Percentiles rank a stretch among this genome's conserved stretches.
Evolutionary conservation across 2,888 invertebrate species (phyloP).

Genomic region (Diaperis boleti): DNA sequence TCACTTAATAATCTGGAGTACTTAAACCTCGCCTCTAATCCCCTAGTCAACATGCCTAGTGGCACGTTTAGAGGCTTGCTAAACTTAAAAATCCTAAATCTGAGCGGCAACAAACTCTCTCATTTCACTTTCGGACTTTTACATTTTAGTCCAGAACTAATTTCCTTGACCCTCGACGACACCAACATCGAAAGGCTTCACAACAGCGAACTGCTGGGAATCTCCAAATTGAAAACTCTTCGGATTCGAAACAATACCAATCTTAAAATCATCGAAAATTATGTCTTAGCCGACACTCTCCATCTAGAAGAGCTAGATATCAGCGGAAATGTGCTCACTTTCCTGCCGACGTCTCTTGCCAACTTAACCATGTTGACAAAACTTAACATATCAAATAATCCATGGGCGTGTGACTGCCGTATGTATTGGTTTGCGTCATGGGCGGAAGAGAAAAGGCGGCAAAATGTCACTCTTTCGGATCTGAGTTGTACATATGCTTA

Average conservation of each 20-base stretch:
- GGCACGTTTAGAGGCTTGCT: conserved; percentile 73
- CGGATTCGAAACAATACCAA: conserved; percentile 73
- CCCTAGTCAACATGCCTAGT: conserved; percentile 71
- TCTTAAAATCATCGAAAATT: conserved; percentile 74
- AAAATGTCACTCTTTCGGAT: conserved; percentile 68
- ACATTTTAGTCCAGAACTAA: conserved; percentile 73
- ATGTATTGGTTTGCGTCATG: conserved; percentile 63
- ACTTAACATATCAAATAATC: conserved; percentile 79
- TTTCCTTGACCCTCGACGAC: conserved; percentile 73
- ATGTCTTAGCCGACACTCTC: conserved; percentile 73
- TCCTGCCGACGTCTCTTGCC: conserved; percentile 78
- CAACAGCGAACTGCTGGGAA: conserved; percentile 75
- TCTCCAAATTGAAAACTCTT: conserved; percentile 71
- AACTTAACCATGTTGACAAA: conserved; percentile 74
- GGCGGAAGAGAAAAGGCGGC: conserved; percentile 65
- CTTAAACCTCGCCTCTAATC: conserved; percentile 75
- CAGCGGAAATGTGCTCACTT: conserved; percentile 77
- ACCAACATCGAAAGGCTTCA: conserved; percentile 76
- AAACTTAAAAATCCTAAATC: conserved; percentile 69
- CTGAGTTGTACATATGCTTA: conserved; percentile 76
- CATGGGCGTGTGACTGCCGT: conserved; percentile 89
- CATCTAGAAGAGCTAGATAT: conserved; percentile 75
- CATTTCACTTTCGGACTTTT: conserved; percentile 74
- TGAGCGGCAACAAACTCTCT: conserved; percentile 72
- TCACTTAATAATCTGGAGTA: conserved; percentile 73